Base-by-base conservation (phyloP, 1,140 invertebrate species). In the Caenorhabditis elegans region DNA sequence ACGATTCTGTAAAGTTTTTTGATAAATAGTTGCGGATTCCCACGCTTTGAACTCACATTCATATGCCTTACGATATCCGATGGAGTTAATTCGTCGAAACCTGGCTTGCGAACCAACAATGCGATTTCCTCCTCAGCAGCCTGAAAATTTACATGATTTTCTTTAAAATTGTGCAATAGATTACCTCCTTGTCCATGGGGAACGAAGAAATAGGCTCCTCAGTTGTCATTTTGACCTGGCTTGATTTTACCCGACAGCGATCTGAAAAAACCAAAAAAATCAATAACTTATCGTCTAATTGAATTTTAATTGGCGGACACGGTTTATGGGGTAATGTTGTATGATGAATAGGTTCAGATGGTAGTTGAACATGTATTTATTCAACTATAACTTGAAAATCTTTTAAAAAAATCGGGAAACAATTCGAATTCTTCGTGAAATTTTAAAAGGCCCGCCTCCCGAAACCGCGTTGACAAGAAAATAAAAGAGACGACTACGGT, bases 91-190 rank as follows among this genome's bases (percentile, higher is more conserved):
- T 43, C 34, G 22, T 39, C n/a, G 19, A 70, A 70, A 6, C 60
- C 60, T 39, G 60, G 60, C 19, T 70, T 70, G 34, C 60, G 60
- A 11, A 70, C 60, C 34, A 70, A 22, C 1, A 39, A 34, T 17
- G 60, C 60, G n/a, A 70, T 70, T 13, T 70, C 60, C 34, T 70
- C 60, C n/a, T 70, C 60, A n/a, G 60, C 60, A 22, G 34, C 60
- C 60, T 70, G n/a, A 39, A 70, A 70, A 39, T 11, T 17, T 19
- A 39, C 1, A 2, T 34, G 11, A 17, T 60, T n/a, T 34, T 39
- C 2, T 43, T 6, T 0, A 17, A 39, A 10, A 22, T 39, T 70
- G 15, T 8, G 2, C 8, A 70, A 39, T 11, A 22, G 17, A 19
- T 39, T 34, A 70, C 60, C 34, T 70, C 34, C 19, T 70, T 70